Conservation (phyloP, 1,140 invertebrate species). For the Cyclargus thomasi region DNA sequence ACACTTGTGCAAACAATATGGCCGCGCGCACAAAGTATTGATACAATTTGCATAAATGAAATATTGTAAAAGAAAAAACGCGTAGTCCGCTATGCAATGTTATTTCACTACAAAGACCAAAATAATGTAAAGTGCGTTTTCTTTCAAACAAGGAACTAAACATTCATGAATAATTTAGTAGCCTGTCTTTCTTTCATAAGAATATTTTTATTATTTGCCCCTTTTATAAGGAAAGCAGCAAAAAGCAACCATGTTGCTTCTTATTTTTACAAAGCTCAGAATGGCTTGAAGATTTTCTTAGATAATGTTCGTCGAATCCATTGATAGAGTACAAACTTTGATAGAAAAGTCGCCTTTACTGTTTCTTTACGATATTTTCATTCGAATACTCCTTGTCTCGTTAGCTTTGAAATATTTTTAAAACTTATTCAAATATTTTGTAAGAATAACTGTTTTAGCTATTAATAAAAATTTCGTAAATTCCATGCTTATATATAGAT, state of each 20-base stretch:
- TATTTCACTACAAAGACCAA: constrained; percentile 16
- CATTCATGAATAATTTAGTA: constrained; percentile 35
- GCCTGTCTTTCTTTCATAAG: constrained; percentile 31
- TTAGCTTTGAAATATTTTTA: background rate
- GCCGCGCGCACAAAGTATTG: background rate
- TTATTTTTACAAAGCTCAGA: constrained; percentile 25
- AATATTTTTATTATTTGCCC: constrained; percentile 34
- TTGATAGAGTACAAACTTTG: constrained; percentile 13
- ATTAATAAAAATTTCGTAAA: background rate
- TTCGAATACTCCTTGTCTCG: background rate
- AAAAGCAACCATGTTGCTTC: constrained; percentile 22
- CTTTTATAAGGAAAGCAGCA: constrained; percentile 25
- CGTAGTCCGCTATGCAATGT: background rate
- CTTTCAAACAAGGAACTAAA: constrained; percentile 31
- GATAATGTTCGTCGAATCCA: constrained; percentile 17
- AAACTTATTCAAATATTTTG: background rate
- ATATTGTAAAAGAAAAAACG: constrained; percentile 4
- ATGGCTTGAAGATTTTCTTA: constrained; percentile 24
- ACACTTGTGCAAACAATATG: background rate
- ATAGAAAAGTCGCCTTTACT: constrained; percentile 25
- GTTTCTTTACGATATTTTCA: background rate
- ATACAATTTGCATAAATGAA: constrained; percentile 14
- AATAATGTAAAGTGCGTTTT: constrained; percentile 22
- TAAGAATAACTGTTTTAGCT: background rate
- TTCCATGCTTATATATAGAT: too few relatives aligned